These are phyloP conservation scores for Mastomys natalensis DNA, from an alignment of 2,113 vertebrate genomes.

Conservation along the genomic window DNA sequence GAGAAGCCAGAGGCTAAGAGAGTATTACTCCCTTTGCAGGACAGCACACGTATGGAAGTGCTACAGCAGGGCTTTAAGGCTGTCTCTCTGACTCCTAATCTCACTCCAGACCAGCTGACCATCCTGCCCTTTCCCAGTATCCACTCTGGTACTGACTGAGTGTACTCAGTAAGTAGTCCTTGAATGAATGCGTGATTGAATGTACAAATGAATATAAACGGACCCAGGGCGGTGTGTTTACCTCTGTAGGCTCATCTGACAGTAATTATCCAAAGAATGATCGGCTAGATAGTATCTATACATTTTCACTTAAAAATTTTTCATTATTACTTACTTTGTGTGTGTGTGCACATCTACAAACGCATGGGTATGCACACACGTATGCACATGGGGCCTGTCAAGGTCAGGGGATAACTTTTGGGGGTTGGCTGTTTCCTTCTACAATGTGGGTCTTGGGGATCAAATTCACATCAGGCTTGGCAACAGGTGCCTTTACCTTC, in stretches of 20 bases:
- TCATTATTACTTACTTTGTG: neutral
- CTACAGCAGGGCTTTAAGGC: neutral
- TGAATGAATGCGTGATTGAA: neutral
- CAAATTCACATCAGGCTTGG: neutral
- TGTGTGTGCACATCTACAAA: neutral
- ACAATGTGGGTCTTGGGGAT: neutral
- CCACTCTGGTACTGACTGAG: neutral
- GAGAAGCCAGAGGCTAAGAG: neutral
- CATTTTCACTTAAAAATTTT: neutral
- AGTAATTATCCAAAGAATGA: neutral
- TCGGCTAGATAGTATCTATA: neutral
- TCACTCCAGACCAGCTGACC: neutral
- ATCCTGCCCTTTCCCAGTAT: neutral
- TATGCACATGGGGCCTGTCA: neutral
- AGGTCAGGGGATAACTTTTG: neutral
- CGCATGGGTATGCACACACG: neutral
- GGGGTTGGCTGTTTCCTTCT: neutral
- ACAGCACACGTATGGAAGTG: neutral
- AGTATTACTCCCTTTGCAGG: neutral
- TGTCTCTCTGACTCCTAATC: neutral
- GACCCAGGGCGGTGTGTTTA: neutral
- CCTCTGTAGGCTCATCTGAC: neutral
- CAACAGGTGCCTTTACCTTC: neutral
- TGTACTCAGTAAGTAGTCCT: neutral
- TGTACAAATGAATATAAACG: neutral